Evolutionary conservation across 2,113 vertebrate species (phyloP), one percentile per base, ranked within the genome.

Genomic region (Okapia johnstoni): DNA sequence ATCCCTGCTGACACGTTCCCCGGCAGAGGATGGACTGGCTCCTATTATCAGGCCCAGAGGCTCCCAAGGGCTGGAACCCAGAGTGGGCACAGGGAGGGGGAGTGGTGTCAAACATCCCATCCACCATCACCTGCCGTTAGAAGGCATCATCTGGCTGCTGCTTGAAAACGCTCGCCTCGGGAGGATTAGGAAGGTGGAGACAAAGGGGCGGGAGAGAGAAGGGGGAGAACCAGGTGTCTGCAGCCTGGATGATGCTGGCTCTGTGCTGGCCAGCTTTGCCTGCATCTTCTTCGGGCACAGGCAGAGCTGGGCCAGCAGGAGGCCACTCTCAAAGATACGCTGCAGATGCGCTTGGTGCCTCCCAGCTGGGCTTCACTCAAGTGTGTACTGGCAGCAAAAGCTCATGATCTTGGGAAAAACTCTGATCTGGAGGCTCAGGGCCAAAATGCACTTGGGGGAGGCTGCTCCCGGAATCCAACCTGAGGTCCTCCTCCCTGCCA

Each of bases 391-490:
- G 54, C 66, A 66, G n/a, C 91, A 66, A 33, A 55, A 55, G 40
- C 36, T 28, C 86, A 55, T 76, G 63, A 52, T 43, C 36, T 21
- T 52, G 36, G 28, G 50, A 88, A 85, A 95, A 55, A 28, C 7
- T 96, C 89, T 76, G 54, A 19, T 58, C 87, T 86, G 54, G 36
- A 61, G 10, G 40, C 17, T 73, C 55, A n/a, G n/a, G 26, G 30
- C 21, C 46, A 21, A 86, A 60, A 19, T 28, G 52, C 76, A 73
- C 33, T 12, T 10, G 7, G 16, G 9, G 19, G 43, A 60, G 12
- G 7, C 89, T 85, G 79, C 89, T 90, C 94, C 86, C 90, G 23
- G 96, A 94, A 96, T 94, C 93, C 96, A 98, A 89, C 88, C 92
- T 96, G 70, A 97, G 96, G 94, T 93, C 95, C 93, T 98, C 26